These are phyloP conservation scores for Tauraco erythrolophus DNA, from an alignment of 2,113 vertebrate species.

Conservation along the genomic window DNA sequence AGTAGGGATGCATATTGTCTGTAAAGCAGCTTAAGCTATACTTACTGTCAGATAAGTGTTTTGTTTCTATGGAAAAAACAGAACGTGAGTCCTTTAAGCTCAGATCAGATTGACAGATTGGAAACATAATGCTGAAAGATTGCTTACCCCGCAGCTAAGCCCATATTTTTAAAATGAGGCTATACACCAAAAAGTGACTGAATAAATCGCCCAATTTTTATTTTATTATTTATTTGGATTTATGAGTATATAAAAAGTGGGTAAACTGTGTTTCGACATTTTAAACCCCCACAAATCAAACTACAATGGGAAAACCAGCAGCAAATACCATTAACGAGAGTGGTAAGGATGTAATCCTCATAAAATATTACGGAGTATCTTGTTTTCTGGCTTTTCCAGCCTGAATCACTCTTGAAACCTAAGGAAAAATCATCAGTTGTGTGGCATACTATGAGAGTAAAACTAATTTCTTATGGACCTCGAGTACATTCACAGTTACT, in stretches of 20 bases:
- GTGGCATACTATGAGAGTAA: neutral
- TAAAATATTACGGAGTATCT: neutral
- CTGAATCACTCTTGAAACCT: neutral
- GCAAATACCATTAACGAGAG: neutral
- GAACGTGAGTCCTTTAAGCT: constrained; percentile 21
- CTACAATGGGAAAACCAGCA: constrained; percentile 21
- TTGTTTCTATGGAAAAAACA: constrained; percentile 41
- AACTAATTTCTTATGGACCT: neutral
- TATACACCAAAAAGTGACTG: neutral
- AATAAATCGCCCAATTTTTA: constrained; percentile 41
- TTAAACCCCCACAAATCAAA: constrained; percentile 44
- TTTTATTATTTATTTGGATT: constrained; percentile 56
- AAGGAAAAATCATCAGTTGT: neutral
- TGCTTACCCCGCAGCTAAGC: constrained; percentile 40
- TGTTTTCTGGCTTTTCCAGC: neutral
- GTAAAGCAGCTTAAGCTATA: constrained; percentile 15
- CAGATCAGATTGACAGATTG: constrained; percentile 52
- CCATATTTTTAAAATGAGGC: constrained; percentile 24
- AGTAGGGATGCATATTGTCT: neutral
- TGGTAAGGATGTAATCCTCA: neutral
- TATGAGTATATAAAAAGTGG: constrained; percentile 16
- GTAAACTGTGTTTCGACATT: constrained; percentile 49
- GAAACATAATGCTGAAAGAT: constrained; percentile 56
- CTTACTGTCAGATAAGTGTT: constrained; percentile 16
- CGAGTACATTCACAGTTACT: neutral